Percentiles rank a stretch among this genome's conserved stretches.
These are phyloP conservation scores for Oxytorus armatus DNA, from an alignment of 2,888 invertebrate species.

Conservation along the genomic window DNA sequence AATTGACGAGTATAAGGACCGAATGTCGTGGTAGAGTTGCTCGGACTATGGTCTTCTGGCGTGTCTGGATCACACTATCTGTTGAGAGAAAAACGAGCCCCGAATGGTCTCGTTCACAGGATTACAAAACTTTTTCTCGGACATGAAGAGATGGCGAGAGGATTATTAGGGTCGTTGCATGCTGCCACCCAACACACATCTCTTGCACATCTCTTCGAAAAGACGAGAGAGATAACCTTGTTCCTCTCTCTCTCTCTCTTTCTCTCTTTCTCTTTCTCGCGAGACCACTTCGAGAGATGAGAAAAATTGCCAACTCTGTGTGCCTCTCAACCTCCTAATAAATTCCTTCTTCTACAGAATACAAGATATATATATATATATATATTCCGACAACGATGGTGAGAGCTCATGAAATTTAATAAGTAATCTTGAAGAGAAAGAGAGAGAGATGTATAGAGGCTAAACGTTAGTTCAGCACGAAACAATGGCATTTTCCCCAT, in stretches of 20 bases:
- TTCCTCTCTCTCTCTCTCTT: too few relatives aligned
- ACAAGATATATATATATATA: constrained; percentile 8
- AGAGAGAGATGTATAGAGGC: not conserved
- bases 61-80: constrained; percentile 73
- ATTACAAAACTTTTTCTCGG: constrained; percentile 43
- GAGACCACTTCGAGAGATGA: constrained; percentile 13
- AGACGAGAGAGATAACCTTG: not conserved
- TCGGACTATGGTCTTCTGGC: constrained; percentile 70
- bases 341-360: constrained; percentile 33
- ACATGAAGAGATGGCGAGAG: not conserved
- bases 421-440: constrained; percentile 23
- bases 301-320: constrained; percentile 39
- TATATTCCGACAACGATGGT: constrained; percentile 1
- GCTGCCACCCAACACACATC: constrained; percentile 23
- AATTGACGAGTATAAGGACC: constrained; percentile 45
- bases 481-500: constrained; percentile 43
- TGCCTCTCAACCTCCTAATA: not conserved
- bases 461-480: constrained; percentile 29
- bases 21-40: constrained; percentile 37
- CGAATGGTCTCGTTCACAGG: constrained; percentile 24
- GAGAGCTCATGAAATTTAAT: constrained; percentile 54
- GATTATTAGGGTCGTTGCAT: constrained; percentile 48
- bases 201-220: constrained; percentile 25
- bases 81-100: constrained; percentile 20
- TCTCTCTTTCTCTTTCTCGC: not conserved